phyloP scores from a whole-genome alignment of 2,888 invertebrate species.

The Parapristionchus giblindavisi region DNA sequence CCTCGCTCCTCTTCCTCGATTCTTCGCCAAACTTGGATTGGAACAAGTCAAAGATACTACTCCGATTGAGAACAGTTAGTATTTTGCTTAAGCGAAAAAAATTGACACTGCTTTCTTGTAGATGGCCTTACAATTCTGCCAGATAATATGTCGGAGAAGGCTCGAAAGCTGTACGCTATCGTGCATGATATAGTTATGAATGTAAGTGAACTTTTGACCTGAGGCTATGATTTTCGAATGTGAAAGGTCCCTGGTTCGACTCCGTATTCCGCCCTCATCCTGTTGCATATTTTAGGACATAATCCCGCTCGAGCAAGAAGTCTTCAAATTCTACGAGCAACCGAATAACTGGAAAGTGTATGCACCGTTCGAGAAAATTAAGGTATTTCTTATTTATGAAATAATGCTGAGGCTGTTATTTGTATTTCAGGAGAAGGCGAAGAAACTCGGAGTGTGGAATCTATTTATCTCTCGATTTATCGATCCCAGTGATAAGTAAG shows the following conservation, averaged over 20 bases:
- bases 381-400: too few species aligned
- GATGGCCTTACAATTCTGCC: slow-evolving; percentile 70
- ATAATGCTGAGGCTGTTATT: too few species aligned
- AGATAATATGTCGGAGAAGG: slow-evolving; percentile 69
- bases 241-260: too few species aligned
- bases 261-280: too few species aligned
- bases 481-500: slow-evolving; percentile 67
- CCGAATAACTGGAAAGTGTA: slow-evolving; percentile 69
- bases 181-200: slow-evolving; percentile 71
- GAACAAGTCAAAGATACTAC: slow-evolving; percentile 42
- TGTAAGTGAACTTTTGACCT: too few species aligned
- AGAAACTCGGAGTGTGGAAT: slow-evolving; percentile 71
- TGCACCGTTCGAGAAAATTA: slow-evolving; percentile 66
- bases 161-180: slow-evolving; percentile 68
- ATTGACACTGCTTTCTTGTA: slow-evolving; percentile 38
- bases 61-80: background rate
- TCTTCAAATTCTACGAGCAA: slow-evolving; percentile 61
- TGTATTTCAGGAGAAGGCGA: slow-evolving; percentile 67
- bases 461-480: slow-evolving; percentile 71
- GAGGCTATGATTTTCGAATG: too few species aligned
- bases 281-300: slow-evolving; percentile 66
- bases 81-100: background rate
- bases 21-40: slow-evolving; percentile 50
- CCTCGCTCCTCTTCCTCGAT: slow-evolving; percentile 51
- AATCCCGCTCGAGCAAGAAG: slow-evolving; percentile 70